A percentile compares a stretch with the other conserved stretches of the same genome.
phyloP scores from a whole-genome alignment of 1,140 invertebrate species.

The Drosophila pachea region DNA sequence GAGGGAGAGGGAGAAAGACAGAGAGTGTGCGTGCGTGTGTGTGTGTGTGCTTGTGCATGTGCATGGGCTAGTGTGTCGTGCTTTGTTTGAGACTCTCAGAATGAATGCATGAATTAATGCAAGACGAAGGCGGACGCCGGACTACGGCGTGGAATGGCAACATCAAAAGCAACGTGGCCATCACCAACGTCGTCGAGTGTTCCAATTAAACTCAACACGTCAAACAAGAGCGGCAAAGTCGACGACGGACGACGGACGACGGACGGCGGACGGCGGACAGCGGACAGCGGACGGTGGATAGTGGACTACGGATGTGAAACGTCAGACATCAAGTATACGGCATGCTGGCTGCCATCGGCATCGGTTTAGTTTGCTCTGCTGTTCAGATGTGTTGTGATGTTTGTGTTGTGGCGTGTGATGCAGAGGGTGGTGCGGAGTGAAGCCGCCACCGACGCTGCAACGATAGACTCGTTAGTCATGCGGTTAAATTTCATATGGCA shows the following conservation, averaged over 20 bases:
- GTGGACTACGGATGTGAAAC: neutral
- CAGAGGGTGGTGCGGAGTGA: neutral
- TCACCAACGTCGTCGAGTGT: constrained; percentile 57
- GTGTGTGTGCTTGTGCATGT: constrained; percentile 2
- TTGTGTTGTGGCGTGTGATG: constrained; percentile 15
- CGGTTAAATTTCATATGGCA: constrained; percentile 69
- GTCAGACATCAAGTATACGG: constrained; percentile 65
- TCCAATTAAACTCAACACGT: constrained; percentile 76
- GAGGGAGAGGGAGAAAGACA: too few relatives aligned
- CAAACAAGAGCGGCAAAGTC: constrained; percentile 59
- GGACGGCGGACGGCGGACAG: neutral
- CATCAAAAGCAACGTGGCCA: constrained; percentile 58
- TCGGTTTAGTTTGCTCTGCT: constrained; percentile 34
- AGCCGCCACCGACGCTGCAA: constrained; percentile 63
- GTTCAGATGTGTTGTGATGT: constrained; percentile 39
- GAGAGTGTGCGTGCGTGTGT: constrained; percentile 20
- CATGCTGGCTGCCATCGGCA: constrained; percentile 45
- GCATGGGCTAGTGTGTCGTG: neutral
- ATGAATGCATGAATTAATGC: constrained; percentile 69
- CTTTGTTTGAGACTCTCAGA: constrained; percentile 42
- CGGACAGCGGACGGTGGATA: neutral
- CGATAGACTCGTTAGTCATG: constrained; percentile 73
- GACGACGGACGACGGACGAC: constrained; percentile 33
- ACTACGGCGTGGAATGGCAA: constrained; percentile 46
- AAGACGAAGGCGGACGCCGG: constrained; percentile 24